These are phyloP conservation scores for Dicrurus megarhynchus DNA, from an alignment of 2,113 vertebrate species.

Conservation along the genomic window DNA sequence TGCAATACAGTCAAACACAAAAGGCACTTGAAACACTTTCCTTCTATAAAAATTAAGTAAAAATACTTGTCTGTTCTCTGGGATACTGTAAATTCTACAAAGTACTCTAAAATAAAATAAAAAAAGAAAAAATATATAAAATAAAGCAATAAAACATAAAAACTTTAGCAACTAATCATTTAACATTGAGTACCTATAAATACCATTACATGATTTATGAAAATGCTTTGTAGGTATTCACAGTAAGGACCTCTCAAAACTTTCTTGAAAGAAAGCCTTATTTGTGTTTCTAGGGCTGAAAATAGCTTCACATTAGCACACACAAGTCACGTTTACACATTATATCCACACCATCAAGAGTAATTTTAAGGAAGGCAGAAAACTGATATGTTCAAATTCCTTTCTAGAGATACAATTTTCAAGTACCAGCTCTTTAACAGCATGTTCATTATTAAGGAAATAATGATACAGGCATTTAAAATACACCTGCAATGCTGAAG, in stretches of 20 bases:
- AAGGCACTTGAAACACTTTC: background rate
- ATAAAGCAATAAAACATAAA: background rate
- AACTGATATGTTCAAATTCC: background rate
- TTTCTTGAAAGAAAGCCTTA: background rate
- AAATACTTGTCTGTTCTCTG: background rate
- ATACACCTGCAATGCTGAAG: constrained; percentile 47
- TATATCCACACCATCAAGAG: constrained; percentile 1
- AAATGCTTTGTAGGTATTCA: background rate
- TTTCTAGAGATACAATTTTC: constrained; percentile 46
- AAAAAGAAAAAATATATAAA: background rate
- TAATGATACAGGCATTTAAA: constrained; percentile 44
- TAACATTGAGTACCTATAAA: constrained; percentile 3
- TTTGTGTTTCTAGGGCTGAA: constrained; percentile 8
- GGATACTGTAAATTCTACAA: background rate
- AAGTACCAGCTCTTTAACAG: constrained; percentile 67
- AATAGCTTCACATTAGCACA: constrained; percentile 10
- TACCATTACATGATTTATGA: background rate
- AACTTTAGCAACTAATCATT: background rate
- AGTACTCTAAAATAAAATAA: background rate
- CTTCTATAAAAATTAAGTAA: background rate
- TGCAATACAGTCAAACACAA: background rate
- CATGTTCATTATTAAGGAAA: constrained; percentile 14
- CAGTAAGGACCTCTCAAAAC: background rate
- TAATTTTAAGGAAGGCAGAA: constrained; percentile 17
- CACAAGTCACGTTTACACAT: constrained; percentile 3